These are phyloP conservation scores for Galaxias olidus DNA, from an alignment of 2,797 vertebrate genomes.

Conservation along the genomic window DNA sequence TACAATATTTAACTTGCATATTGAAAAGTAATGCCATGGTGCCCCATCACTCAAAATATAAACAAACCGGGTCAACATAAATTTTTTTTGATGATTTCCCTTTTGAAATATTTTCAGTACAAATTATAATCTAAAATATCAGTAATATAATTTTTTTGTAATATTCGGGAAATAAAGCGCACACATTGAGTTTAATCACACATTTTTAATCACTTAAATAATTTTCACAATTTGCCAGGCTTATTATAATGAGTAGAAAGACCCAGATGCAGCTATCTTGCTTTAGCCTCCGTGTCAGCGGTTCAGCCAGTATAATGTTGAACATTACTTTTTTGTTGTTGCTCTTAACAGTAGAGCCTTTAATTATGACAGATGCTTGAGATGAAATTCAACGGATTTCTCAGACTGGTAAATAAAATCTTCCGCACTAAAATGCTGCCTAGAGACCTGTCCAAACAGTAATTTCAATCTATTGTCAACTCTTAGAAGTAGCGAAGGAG, in stretches of 20 bases:
- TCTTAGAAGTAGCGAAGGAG: slow-evolving; percentile 18
- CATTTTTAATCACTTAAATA: too few relatives aligned
- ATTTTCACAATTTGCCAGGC: too few relatives aligned
- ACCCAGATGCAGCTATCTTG: too few relatives aligned
- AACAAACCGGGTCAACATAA: slow-evolving; percentile 9
- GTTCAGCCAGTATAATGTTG: slow-evolving; percentile 3
- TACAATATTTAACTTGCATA: slow-evolving; percentile 29
- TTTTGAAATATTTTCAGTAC: neutral
- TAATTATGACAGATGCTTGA: slow-evolving; percentile 32
- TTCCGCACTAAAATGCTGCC: slow-evolving; percentile 17
- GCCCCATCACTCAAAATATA: slow-evolving; percentile 5
- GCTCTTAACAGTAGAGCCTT: slow-evolving; percentile 3
- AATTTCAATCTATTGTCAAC: slow-evolving; percentile 23
- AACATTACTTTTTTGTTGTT: slow-evolving; percentile 9
- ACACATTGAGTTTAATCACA: too few relatives aligned
- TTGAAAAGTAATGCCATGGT: slow-evolving; percentile 12
- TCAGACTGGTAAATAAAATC: slow-evolving; percentile 21
- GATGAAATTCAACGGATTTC: slow-evolving; percentile 17
- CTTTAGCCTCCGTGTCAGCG: neutral
- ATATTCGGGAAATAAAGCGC: too few relatives aligned
- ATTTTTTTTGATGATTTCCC: neutral
- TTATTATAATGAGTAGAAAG: too few relatives aligned
- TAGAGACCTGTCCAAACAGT: slow-evolving; percentile 12
- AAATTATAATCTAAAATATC: too few relatives aligned
- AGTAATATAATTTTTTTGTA: neutral